Evolutionary conservation across 2,888 invertebrate species (phyloP), one percentile per base, ranked within the genome.

Genomic region (Ophion obscuratus): DNA sequence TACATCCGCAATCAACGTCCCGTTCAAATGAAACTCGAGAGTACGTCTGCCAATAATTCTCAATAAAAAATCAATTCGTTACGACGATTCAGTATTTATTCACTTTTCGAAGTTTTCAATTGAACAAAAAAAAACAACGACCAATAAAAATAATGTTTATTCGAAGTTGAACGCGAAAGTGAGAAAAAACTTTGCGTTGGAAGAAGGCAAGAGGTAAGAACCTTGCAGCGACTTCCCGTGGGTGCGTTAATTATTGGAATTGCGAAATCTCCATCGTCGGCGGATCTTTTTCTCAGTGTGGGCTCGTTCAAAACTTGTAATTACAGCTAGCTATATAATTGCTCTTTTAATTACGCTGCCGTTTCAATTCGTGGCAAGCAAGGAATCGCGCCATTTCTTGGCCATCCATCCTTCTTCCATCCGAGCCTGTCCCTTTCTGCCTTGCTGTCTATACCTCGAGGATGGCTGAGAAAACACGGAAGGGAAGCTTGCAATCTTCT

Each of bases 341-440:
- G 81, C 85, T 85, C 85, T 82, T 85, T 85, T 81, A 85, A 85
- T 81, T 75, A 85, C 74, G 68, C 73, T 82, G 70, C 79, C 81
- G 81, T 82, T 85, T 81, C 75, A 82, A 81, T 85, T 85, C 81
- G 77, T 59, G 80, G 81, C 76, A 62, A 73, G 81, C 75, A 79
- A 80, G 75, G 61, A 67, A 80, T 80, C 80, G 40, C 64, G 71
- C 71, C 80, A 53, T 80, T 80, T 80, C 71, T 73, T 64, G 36
- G 64, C 36, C 61, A 62, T 78, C 27, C 14, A 62, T 20, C 57
- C 44, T 14, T 61, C 61, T 61, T 20, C 24, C 14, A 47, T 61
- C 61, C 61, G 2, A 5, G 14, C 64, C n/a, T 31, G n/a, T 66
- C 31, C 20, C 36, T 68, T 66, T 66, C 10, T 64, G 17, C 24